Evolutionary conservation across 2,113 vertebrate species (phyloP), one percentile per base, ranked within the genome.

Genomic region (Elephas maximus): DNA sequence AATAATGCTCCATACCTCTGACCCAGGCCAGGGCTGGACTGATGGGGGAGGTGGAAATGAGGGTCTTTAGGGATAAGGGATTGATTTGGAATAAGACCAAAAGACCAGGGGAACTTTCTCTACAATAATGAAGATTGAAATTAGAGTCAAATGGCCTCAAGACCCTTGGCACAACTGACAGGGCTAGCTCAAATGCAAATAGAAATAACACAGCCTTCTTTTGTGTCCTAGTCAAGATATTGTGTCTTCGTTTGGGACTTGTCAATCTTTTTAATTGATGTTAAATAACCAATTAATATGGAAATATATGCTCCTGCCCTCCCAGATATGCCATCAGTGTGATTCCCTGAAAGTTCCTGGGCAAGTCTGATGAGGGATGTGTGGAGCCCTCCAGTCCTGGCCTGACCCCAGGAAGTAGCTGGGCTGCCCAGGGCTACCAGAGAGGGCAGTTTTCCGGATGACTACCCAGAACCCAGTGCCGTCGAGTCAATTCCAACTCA

Each of bases 221-320:
- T 74, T 51, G 44, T 74, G 90, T 65, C 14, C 21, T 41, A 85
- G 41, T 62, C 48, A 45, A 9, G 60, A 88, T 18, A 81, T 60
- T 45, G 78, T 48, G 33, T 48, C 73, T 82, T 28, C 30, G 62
- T 30, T 90, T 83, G 97, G 57, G 45, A 84, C 41, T 41, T 87
- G 63, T 48, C 63, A 90, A 60, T 33, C 48, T 95, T 76, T 93
- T 71, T 53, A 90, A 76, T 12, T 20, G 60, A 80, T 85, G 71
- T 41, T 92, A 85, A 92, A 60, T 90, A 84, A 62, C 23, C 33
- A 89, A 20, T 95, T 73, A 53, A 44, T 73, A 81, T 28, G 79
- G 69, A 94, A 91, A 89, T 60, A 37, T 26, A 26, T 44, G 44
- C 24, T 62, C 14, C 93, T 67, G 28, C 5, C 62, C 8, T 53